Evolutionary conservation across 2,113 vertebrate genomes (phyloP).

Genomic region (Paracanthobrama guichenoti): DNA sequence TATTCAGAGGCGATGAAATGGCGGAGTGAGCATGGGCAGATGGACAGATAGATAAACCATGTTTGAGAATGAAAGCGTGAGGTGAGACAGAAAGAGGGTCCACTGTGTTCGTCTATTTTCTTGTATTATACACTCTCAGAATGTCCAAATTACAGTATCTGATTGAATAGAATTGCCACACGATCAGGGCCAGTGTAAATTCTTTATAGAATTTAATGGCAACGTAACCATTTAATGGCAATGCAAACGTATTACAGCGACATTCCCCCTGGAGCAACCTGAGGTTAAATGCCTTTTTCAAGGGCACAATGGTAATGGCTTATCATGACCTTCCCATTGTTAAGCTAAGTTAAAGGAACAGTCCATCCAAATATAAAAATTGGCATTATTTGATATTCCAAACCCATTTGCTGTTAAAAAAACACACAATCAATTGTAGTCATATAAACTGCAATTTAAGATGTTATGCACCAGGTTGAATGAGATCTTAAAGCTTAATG

Average conservation of each 20-base stretch:
- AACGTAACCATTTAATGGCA: neutral
- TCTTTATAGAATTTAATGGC: neutral
- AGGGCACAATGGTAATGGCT: neutral
- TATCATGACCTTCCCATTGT: neutral
- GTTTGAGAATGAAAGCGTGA: neutral
- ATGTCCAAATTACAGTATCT: neutral
- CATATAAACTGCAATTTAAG: neutral
- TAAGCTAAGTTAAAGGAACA: neutral
- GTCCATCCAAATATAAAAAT: neutral
- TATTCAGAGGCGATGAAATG: neutral
- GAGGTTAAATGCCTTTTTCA: constrained; percentile 13
- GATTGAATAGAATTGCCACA: neutral
- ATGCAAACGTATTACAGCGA: neutral
- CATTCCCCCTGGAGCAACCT: neutral
- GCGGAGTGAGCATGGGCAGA: neutral
- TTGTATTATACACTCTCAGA: neutral
- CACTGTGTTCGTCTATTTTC: neutral
- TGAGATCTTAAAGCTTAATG: neutral
- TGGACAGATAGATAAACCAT: constrained; percentile 7
- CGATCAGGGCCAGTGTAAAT: neutral
- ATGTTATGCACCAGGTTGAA: too few relatives aligned
- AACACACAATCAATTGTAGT: too few relatives aligned
- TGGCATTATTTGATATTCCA: neutral
- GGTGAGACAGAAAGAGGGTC: neutral
- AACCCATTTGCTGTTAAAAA: neutral